Evolutionary conservation across 2,888 invertebrate species (phyloP), one percentile per base, ranked within the genome.

Genomic region (Pollenia griseotomentosa): DNA sequence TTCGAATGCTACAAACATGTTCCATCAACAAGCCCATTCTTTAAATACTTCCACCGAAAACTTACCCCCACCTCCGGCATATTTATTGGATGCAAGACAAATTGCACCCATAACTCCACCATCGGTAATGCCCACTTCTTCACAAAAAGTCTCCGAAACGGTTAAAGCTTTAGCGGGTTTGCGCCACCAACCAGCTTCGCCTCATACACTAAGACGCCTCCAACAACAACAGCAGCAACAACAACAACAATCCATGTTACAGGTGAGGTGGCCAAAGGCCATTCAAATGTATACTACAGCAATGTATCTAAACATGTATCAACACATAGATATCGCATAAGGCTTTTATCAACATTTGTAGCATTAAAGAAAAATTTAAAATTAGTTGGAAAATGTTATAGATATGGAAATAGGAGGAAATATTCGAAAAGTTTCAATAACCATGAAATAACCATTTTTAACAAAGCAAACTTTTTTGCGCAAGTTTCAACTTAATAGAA

Each of bases 171-270:
- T 98, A 81, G 97, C 97, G 91, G 78, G 84, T 46, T 93, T 97
- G 87, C 96, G 97, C 90, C 97, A 97, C 93, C 97, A 96, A 90
- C 97, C 97, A 0, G 97, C 97, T 3, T 97, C 97, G 89, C 97
- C 98, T 6, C 96, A 96, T 88, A 95, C 96, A 7, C 94, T 96
- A 42, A 95, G 97, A 9, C 95, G 96, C 87, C 89, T 90, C 81
- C 90, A 89, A 65, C 88, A 88, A 16, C 88, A 86, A 33, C 90
- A 89, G 2, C 89, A 88, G 40, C 89, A 88, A 2, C 90, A 88
- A 16, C 87, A 85, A 86, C 84, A 88, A 75, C 85, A 89, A 87
- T 86, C 90, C 84, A 88, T 89, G 88, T 88, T 91, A 89, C 93
- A 93, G 93, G 93, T 93, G 93, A 92, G 90, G 87, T 80, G 75